Evolutionary conservation across 2,113 vertebrate species (phyloP).

Genomic region (Pavo muticus): DNA sequence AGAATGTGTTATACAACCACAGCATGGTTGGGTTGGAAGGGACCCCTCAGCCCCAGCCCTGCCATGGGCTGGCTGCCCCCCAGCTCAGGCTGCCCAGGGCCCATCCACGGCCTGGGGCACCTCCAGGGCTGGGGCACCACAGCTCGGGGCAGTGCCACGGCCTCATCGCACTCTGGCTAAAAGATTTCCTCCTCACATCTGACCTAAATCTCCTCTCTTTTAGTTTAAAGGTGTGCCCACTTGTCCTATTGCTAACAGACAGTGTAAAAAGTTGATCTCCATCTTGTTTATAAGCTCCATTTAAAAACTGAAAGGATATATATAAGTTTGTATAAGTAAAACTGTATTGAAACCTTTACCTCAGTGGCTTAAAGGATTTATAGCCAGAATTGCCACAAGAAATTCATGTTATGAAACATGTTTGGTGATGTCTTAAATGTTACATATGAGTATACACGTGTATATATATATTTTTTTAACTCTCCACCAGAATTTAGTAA

Average conservation of each 20-base stretch:
- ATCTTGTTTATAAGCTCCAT: not conserved
- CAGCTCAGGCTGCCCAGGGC: too few species aligned
- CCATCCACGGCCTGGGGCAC: too few species aligned
- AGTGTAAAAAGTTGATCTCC: not conserved
- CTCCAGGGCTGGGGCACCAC: too few species aligned
- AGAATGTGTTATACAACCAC: not conserved
- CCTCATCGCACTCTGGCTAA: not conserved
- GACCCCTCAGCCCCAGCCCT: too few species aligned
- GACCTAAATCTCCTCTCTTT: not conserved
- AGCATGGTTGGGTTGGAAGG: too few species aligned
- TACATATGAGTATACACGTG: not conserved
- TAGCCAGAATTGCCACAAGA: not conserved
- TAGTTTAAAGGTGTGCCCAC: not conserved
- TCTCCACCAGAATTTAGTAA: not conserved
- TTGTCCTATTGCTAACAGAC: not conserved
- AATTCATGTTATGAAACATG: not conserved
- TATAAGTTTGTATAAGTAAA: not conserved
- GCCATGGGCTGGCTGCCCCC: too few species aligned
- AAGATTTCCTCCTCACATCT: not conserved
- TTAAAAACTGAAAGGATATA: not conserved
- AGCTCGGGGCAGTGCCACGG: too few species aligned
- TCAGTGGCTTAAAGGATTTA: not conserved
- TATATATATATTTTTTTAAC: not conserved
- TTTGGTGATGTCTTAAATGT: not conserved
- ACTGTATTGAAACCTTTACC: not conserved